Percentiles rank a stretch among this genome's conserved stretches.
phyloP scores from a whole-genome alignment of 64 coral and sea anemone genomes.

The Pachyseris speciosa region DNA sequence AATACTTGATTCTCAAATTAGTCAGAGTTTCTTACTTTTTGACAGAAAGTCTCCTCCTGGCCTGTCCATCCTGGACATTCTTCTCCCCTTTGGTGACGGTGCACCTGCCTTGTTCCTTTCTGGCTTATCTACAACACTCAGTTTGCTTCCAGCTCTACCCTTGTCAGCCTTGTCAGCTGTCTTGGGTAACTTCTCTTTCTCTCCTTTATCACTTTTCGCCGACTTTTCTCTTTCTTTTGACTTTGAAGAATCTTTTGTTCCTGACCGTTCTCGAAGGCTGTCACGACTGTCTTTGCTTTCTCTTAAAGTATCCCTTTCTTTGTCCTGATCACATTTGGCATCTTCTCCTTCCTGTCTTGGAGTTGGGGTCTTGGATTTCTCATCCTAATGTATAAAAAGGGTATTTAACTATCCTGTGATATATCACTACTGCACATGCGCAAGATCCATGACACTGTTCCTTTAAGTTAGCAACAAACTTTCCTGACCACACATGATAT shows the following conservation, averaged over 20 bases:
- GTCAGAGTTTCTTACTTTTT: slow-evolving; percentile 61
- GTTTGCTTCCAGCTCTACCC: slow-evolving; percentile 67
- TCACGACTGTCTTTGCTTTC: slow-evolving; percentile 69
- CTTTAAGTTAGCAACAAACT: no score
- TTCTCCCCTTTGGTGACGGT: slow-evolving; percentile 33
- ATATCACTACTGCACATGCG: no score
- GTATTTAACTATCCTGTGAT: no score
- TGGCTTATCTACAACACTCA: slow-evolving; percentile 70
- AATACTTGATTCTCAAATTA: not conserved
- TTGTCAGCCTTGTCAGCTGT: slow-evolving; percentile 59
- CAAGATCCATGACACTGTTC: no score
- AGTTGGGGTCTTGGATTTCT: slow-evolving; percentile 32
- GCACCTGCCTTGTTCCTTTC: slow-evolving; percentile 71
- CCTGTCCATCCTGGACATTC: slow-evolving; percentile 82
- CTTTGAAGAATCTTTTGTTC: slow-evolving; percentile 64
- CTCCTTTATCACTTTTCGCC: slow-evolving; percentile 70
- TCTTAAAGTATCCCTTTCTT: slow-evolving; percentile 35
- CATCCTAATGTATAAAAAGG: slow-evolving; percentile 18
- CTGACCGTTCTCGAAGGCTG: slow-evolving; percentile 35
- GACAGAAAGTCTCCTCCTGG: slow-evolving; percentile 21
- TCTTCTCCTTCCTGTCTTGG: slow-evolving; percentile 45
- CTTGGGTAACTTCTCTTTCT: slow-evolving; percentile 58
- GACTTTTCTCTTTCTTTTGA: slow-evolving; percentile 74
- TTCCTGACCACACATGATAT: no score
- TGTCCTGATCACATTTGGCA: slow-evolving; percentile 49